phyloP scores from a whole-genome alignment of 2,113 vertebrate genomes.

The Thryonomys swinderianus region DNA sequence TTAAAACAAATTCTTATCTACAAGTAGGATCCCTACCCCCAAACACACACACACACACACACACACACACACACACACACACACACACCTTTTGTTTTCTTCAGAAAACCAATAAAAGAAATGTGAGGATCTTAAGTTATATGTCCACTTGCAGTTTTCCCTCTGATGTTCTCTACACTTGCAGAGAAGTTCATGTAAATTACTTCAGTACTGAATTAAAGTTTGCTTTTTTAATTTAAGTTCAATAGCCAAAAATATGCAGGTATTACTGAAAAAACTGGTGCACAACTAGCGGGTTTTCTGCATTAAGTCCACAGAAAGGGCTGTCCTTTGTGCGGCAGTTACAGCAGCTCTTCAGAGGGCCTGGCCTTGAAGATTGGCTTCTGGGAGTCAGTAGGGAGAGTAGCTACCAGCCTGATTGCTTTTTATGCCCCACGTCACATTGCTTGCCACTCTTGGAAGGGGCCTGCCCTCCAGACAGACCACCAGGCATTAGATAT shows the following conservation, averaged over 20 bases:
- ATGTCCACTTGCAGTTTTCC: not conserved
- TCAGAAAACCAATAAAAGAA: conserved; percentile 1
- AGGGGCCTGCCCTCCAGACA: not conserved
- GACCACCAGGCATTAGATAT: not conserved
- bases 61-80: not conserved
- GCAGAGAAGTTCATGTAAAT: not conserved
- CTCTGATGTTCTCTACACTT: not conserved
- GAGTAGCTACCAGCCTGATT: not conserved
- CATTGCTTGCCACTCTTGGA: not conserved
- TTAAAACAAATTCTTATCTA: conserved; percentile 23
- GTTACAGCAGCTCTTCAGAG: not conserved
- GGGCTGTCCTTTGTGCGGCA: not conserved
- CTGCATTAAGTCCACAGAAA: not conserved
- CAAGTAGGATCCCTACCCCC: not conserved
- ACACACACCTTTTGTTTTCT: not conserved
- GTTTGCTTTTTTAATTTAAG: conserved; percentile 44
- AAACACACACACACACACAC: not conserved
- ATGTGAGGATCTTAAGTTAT: not conserved
- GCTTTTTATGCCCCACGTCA: not conserved
- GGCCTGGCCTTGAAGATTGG: not conserved
- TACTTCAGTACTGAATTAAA: not conserved
- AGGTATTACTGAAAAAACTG: conserved; percentile 14
- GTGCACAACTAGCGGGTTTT: not conserved
- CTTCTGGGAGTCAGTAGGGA: not conserved
- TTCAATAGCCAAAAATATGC: not conserved